A percentile compares a stretch with the other conserved stretches of the same genome.
Evolutionary conservation across 2,797 vertebrate genomes (phyloP).

Genomic region (Labroides dimidiatus): DNA sequence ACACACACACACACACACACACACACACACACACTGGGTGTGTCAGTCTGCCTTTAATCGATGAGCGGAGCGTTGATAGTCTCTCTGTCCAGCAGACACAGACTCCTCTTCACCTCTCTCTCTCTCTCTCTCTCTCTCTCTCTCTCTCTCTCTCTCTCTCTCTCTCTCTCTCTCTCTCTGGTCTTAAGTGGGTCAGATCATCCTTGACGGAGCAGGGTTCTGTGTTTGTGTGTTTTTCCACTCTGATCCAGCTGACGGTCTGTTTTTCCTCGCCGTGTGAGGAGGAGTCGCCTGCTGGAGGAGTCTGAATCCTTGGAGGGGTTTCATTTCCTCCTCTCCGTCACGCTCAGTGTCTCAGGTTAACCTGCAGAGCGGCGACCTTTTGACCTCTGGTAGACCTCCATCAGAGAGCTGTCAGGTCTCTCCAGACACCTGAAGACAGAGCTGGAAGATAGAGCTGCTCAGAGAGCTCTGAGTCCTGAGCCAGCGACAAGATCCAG

Average conservation of each 20-base stretch:
- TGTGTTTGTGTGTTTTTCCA: conserved; percentile 27
- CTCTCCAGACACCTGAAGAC: not conserved
- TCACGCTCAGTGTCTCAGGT: conserved; percentile 33
- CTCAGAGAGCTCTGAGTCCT: too few relatives aligned
- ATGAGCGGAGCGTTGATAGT: too few relatives aligned
- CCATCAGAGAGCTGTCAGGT: conserved; percentile 15
- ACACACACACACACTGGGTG: not conserved
- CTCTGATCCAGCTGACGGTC: conserved; percentile 55
- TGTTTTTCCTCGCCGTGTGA: conserved; percentile 43
- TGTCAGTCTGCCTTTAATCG: conserved; percentile 7
- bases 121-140: too few relatives aligned
- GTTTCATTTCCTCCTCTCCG: conserved; percentile 61
- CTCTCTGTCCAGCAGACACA: too few relatives aligned
- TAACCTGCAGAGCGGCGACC: conserved; percentile 23
- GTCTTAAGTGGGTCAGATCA: conserved; percentile 59
- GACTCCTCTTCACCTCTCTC: too few relatives aligned
- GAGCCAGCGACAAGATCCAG: too few relatives aligned
- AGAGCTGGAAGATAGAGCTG: too few relatives aligned
- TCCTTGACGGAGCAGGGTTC: too few relatives aligned
- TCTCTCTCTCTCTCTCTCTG: too few relatives aligned
- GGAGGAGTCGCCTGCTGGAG: conserved; percentile 31
- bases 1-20: not conserved
- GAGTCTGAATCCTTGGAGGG: conserved; percentile 39
- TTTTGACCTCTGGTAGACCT: conserved; percentile 26
- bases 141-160: too few relatives aligned